Percentiles rank a stretch among this genome's conserved stretches.
Conservation (phyloP, 2,113 vertebrate species). For the Chlamydotis undulata region DNA sequence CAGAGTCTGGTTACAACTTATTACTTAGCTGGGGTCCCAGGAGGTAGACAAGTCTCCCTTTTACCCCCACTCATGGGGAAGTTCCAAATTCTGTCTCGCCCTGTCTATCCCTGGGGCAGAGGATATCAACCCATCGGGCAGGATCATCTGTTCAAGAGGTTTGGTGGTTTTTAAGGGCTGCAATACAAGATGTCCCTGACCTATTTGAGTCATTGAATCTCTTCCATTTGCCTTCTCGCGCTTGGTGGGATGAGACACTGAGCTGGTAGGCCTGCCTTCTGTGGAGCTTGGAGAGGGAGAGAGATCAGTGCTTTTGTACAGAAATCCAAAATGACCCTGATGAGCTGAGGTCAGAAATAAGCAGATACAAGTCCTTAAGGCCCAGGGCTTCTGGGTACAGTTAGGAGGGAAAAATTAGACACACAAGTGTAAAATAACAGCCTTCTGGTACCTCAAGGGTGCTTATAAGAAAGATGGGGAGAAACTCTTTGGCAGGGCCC, state of each 20-base stretch:
- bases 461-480: no score
- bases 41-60: not conserved
- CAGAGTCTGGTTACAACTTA: not conserved
- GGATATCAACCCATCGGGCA: not conserved
- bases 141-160: not conserved
- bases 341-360: not conserved
- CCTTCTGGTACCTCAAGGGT: no score
- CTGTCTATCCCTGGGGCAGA: not conserved
- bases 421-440: not conserved
- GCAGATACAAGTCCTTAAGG: not conserved
- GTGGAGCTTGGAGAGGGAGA: not conserved
- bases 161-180: not conserved
- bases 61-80: not conserved
- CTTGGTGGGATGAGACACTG: rapidly evolving
- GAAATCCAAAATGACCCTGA: not conserved
- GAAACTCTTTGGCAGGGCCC: no score
- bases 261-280: not conserved
- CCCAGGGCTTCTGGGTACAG: not conserved
- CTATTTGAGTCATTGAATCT: not conserved
- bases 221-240: not conserved
- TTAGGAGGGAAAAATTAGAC: not conserved
- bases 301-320: not conserved
- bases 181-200: not conserved
- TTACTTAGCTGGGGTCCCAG: not conserved
- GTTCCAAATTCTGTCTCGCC: not conserved